Evolutionary conservation across 92 coral and sea anemone species (phyloP).

Genomic region (Hydrozoanthus gracilis): DNA sequence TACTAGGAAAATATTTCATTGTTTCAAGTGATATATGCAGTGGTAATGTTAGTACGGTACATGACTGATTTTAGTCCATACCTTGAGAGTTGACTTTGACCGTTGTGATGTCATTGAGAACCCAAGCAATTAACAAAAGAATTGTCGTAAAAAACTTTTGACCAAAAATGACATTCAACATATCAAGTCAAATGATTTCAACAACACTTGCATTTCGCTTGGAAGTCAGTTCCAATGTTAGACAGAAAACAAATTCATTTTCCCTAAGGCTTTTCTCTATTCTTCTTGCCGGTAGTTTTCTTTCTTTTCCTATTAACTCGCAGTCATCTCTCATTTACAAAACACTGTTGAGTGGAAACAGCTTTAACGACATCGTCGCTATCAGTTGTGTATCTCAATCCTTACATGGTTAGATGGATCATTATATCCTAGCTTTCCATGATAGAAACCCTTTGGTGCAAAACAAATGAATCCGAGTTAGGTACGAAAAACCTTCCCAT

Average conservation of each 20-base stretch:
- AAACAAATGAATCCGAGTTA: neutral
- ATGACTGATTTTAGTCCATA: neutral
- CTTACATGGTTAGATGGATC: neutral
- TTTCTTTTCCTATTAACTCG: neutral
- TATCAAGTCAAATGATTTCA: conserved; percentile 2
- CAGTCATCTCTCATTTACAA: neutral
- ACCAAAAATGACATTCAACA: neutral
- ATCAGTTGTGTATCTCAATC: neutral
- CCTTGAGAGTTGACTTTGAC: conserved; percentile 42
- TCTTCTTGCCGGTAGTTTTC: neutral
- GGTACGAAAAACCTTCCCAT: neutral
- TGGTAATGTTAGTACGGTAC: neutral
- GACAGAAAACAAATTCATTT: neutral
- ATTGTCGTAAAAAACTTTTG: neutral
- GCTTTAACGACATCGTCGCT: neutral
- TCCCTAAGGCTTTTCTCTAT: neutral
- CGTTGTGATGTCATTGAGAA: conserved; percentile 3
- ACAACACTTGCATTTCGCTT: neutral
- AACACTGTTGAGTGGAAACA: neutral
- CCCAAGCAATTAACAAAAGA: neutral
- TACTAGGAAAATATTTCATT: too few relatives aligned
- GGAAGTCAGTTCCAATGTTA: neutral
- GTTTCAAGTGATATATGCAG: too few relatives aligned
- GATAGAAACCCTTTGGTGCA: neutral
- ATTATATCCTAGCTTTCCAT: neutral